A percentile compares a stretch with the other conserved stretches of the same genome.
phyloP scores from a whole-genome alignment of 2,113 vertebrate species.

The Sinocyclocheilus rhinocerous region DNA sequence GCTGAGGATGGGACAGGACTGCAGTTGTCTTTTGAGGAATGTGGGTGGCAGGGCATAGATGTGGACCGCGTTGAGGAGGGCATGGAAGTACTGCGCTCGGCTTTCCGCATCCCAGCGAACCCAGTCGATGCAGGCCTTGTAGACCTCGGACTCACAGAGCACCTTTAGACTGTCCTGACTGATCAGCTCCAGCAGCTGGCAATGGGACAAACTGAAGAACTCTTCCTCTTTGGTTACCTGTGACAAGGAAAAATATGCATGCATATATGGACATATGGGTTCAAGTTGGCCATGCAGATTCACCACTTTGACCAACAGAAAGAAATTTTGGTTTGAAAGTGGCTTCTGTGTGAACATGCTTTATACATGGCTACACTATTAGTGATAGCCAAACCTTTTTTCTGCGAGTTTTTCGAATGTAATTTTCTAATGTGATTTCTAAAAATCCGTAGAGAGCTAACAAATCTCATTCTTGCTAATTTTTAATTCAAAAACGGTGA shows the following conservation, averaged over 20 bases:
- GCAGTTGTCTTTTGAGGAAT: constrained; percentile 82
- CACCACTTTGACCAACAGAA: no score
- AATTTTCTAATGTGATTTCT: background rate
- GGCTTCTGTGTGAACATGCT: background rate
- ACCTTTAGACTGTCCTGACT: constrained; percentile 84
- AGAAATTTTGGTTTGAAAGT: background rate
- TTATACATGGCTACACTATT: background rate
- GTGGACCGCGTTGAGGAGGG: constrained; percentile 80
- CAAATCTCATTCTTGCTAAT: background rate
- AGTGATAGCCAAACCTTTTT: background rate
- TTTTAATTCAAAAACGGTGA: background rate
- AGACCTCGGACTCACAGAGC: constrained; percentile 83
- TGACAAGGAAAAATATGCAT: background rate
- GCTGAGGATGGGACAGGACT: constrained; percentile 81
- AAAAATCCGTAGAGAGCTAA: background rate
- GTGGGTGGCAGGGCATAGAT: constrained; percentile 81
- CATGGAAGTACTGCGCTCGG: constrained; percentile 80
- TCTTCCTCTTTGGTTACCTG: constrained; percentile 83
- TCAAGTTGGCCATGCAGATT: no score
- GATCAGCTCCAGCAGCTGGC: constrained; percentile 82
- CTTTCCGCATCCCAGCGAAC: constrained; percentile 77
- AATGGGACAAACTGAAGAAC: constrained; percentile 82
- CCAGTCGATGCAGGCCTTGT: constrained; percentile 83
- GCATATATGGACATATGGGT: background rate
- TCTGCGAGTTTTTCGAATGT: background rate